Percentiles rank a stretch among this genome's conserved stretches.
phyloP scores from a whole-genome alignment of 2,113 vertebrate species.

The Emydocephalus ijimae region DNA sequence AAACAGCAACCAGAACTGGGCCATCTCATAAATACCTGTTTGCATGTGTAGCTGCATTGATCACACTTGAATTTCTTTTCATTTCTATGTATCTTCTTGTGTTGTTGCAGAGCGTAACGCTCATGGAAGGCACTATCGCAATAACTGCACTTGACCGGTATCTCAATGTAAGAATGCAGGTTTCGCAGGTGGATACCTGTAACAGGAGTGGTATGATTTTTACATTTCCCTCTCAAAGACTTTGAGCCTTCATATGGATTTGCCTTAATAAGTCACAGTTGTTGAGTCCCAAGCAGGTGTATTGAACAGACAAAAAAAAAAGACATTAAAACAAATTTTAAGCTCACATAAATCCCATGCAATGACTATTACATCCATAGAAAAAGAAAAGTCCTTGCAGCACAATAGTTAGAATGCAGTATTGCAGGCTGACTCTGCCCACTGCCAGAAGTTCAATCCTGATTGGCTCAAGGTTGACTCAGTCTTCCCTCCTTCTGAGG shows the following conservation, averaged over 20 bases:
- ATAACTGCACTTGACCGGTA: slow-evolving; percentile 58
- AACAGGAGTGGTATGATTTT: not conserved
- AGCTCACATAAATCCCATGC: not conserved
- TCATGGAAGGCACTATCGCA: slow-evolving; percentile 62
- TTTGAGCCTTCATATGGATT: not conserved
- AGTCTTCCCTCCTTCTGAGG: not conserved
- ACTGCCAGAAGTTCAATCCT: too few relatives aligned
- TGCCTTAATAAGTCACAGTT: not conserved
- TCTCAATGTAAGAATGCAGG: slow-evolving; percentile 48
- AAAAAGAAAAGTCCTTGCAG: not conserved
- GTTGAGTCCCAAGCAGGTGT: not conserved
- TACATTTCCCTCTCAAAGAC: too few relatives aligned
- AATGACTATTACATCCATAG: not conserved
- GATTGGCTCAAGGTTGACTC: not conserved
- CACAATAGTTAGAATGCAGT: not conserved
- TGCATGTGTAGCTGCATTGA: slow-evolving; percentile 49
- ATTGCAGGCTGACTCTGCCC: not conserved
- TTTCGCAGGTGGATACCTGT: slow-evolving; percentile 67
- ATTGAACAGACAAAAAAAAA: not conserved
- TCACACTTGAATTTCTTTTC: slow-evolving; percentile 59
- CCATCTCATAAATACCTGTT: slow-evolving; percentile 54
- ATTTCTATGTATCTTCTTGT: slow-evolving; percentile 60
- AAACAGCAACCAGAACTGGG: not conserved
- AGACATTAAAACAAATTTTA: not conserved
- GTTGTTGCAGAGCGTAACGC: slow-evolving; percentile 58